Conservation (phyloP, 2,888 invertebrate genomes). For the Balanococcus diminutus region DNA sequence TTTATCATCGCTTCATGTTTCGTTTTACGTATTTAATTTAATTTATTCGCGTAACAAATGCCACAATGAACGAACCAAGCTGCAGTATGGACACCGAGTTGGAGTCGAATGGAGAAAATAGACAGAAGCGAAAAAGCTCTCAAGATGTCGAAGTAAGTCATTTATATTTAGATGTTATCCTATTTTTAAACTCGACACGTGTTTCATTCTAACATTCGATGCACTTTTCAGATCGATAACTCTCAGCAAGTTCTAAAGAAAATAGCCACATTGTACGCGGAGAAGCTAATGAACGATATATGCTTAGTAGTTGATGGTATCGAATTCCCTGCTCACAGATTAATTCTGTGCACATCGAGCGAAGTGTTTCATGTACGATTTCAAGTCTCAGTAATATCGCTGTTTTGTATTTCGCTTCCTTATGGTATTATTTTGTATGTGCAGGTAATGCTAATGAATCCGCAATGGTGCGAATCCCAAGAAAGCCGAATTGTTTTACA, state of each 20-base stretch:
- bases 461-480: constrained; percentile 90
- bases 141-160: constrained; percentile 45
- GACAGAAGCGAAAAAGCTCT: constrained; percentile 48
- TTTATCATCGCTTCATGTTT: neutral
- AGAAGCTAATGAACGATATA: constrained; percentile 88
- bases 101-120: neutral
- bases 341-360: constrained; percentile 91
- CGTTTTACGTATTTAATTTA: neutral
- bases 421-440: constrained; percentile 57
- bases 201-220: neutral
- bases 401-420: neutral
- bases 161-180: neutral
- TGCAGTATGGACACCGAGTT: constrained; percentile 13
- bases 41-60: neutral
- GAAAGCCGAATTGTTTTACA: constrained; percentile 82
- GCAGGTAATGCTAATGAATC: constrained; percentile 94
- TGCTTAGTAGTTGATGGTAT: constrained; percentile 80
- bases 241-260: constrained; percentile 80
- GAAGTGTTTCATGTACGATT: constrained; percentile 93
- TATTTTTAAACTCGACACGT: neutral
- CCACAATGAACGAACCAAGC: neutral
- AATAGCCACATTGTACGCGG: constrained; percentile 81
- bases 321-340: constrained; percentile 84
- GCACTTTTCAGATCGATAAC: constrained; percentile 75
- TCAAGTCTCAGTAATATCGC: neutral